Evolutionary conservation across 2,888 invertebrate species (phyloP).

Genomic region (Rotaria sp.): DNA sequence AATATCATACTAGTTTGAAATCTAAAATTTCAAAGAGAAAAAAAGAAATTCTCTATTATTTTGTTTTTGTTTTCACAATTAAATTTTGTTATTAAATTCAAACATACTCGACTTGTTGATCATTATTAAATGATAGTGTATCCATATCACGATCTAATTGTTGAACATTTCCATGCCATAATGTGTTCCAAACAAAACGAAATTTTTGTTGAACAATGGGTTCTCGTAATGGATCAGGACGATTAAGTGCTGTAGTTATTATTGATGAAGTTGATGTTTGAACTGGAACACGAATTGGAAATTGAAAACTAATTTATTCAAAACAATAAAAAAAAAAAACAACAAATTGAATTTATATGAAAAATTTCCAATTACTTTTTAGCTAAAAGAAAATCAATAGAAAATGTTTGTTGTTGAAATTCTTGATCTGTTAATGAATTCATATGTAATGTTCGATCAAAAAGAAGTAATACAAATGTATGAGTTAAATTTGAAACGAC

Average conservation of each 20-base stretch:
- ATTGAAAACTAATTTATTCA: background rate
- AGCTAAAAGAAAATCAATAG: background rate
- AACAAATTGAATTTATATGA: background rate
- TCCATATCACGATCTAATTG: constrained; percentile 21
- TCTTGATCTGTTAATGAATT: background rate
- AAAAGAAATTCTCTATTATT: background rate
- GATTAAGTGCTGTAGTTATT: background rate
- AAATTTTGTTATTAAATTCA: no score
- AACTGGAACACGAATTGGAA: constrained; percentile 12
- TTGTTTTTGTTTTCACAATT: no score
- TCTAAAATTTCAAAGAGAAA: background rate
- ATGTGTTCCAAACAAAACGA: constrained; percentile 9
- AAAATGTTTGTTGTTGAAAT: constrained; percentile 5
- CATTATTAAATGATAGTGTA: background rate
- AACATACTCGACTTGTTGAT: constrained; percentile 13
- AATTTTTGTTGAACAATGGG: constrained; percentile 25
- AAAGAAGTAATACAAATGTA: background rate
- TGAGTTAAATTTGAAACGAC: background rate
- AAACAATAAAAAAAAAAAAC: background rate
- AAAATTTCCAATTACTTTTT: background rate
- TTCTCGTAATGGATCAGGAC: constrained; percentile 24
- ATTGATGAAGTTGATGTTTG: background rate
- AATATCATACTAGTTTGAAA: background rate
- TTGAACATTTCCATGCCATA: background rate
- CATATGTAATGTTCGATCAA: background rate